Evolutionary conservation across 2,888 invertebrate species (phyloP), one percentile per base, ranked within the genome.

Genomic region (Timema podura): DNA sequence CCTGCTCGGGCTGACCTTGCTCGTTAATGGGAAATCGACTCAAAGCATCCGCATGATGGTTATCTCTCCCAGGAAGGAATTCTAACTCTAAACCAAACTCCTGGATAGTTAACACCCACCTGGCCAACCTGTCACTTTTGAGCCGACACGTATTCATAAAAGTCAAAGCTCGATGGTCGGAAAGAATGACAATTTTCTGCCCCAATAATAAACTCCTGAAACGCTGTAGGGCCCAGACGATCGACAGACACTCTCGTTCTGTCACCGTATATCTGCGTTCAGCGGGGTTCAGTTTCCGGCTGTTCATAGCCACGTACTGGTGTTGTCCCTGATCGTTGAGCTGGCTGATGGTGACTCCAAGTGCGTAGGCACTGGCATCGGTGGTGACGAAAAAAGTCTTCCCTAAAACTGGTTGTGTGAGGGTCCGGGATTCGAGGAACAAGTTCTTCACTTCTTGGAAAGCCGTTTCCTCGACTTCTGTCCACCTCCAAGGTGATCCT

Each of bases 281-380:
- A 0, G n/a, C 47, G 6, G n/a, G n/a, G 15, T 45, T 13, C 46
- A 65, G 15, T n/a, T 5, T 11, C 5, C 65, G 7, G 46, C 65
- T 65, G 8, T 16, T 10, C 47, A 65, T 48, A 15, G 65, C 46
- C 10, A 65, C 5, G 44, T 11, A 6, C 5, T n/a, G 8, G 5
- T 45, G 9, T 1, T 65, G 9, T 15, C 65, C 65, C 2, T n/a
- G 5, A 7, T 65, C 65, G 45, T 45, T n/a, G 0, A 45, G 6
- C 8, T 67, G 74, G 44, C 59, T 65, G 8, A 73, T 51, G 3
- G 71, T 70, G 0, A 72, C 71, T 8, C 74, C 75, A 9, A 74
- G 54, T 10, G 74, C 76, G 10, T 44, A 48, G 69, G 74, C 71
- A 8, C 70, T 71, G 0, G 76, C 76, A 69, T 75, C 76, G 46